A percentile compares a stretch with the other conserved stretches of the same genome.
phyloP scores from a whole-genome alignment of 2,888 invertebrate species.

The Cephus nigrinus region DNA sequence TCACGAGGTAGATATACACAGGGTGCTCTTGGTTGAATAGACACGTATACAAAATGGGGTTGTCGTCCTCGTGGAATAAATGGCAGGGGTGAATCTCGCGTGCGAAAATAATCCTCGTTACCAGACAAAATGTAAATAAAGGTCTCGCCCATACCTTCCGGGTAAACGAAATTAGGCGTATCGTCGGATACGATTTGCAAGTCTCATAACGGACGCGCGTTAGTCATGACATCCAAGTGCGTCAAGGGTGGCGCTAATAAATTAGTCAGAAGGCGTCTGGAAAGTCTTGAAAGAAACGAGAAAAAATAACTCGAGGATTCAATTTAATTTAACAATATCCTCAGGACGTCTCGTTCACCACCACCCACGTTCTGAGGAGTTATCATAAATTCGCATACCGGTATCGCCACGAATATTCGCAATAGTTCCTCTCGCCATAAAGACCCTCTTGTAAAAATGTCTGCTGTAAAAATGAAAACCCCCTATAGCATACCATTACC shows the following conservation, averaged over 20 bases:
- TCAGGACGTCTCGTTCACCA: not conserved
- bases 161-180: not conserved
- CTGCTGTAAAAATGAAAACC: not conserved
- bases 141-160: not conserved
- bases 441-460: not conserved
- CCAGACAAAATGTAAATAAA: not conserved
- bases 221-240: not conserved
- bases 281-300: not conserved
- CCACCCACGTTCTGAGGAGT: not conserved
- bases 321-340: not conserved
- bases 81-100: not conserved
- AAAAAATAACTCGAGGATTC: not conserved
- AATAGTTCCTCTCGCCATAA: not conserved
- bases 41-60: not conserved
- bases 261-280: not conserved
- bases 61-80: not conserved
- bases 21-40: not conserved
- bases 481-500: not conserved
- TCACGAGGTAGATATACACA: not conserved
- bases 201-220: not conserved
- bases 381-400: not conserved
- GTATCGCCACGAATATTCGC: not conserved
- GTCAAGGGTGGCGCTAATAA: not conserved
- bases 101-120: not conserved
- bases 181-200: not conserved